These are phyloP conservation scores for Antigone vipio DNA, from an alignment of 2,113 vertebrate species.

Conservation along the genomic window DNA sequence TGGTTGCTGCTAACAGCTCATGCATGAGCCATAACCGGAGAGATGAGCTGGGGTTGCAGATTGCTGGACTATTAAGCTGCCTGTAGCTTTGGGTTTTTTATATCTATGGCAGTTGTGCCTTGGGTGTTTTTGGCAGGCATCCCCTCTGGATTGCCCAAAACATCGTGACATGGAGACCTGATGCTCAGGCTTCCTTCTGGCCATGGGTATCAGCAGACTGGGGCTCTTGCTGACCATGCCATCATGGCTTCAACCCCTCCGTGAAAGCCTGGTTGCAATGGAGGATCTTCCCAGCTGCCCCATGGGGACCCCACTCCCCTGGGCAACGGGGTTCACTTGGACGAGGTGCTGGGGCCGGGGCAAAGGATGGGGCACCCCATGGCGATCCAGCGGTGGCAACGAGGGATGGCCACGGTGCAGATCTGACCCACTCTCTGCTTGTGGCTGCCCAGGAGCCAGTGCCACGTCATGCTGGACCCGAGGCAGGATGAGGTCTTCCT, in stretches of 20 bases:
- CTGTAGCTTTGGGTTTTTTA: not conserved
- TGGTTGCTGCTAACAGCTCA: not conserved
- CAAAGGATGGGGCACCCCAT: not conserved
- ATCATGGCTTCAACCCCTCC: not conserved
- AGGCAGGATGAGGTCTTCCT: not conserved
- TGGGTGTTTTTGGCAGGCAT: not conserved
- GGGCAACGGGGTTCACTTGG: not conserved
- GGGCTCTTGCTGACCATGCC: not conserved
- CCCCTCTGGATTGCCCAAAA: not conserved
- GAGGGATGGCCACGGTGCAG: accelerated
- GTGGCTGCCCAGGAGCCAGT: not conserved
- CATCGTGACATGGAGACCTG: not conserved
- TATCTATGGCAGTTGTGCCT: not conserved
- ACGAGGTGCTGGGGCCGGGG: not conserved
- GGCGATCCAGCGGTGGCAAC: not conserved
- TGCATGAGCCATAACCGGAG: not conserved
- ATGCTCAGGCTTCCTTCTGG: not conserved
- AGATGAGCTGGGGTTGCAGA: not conserved
- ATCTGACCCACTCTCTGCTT: not conserved
- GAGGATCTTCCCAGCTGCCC: not conserved
- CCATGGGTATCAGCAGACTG: accelerated
- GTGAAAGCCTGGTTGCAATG: not conserved
- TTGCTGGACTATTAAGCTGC: not conserved
- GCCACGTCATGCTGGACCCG: accelerated
- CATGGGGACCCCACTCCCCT: not conserved